Evolutionary conservation across 2,888 invertebrate species (phyloP), one percentile per base, ranked within the genome.

Genomic region (Aromia moschata): DNA sequence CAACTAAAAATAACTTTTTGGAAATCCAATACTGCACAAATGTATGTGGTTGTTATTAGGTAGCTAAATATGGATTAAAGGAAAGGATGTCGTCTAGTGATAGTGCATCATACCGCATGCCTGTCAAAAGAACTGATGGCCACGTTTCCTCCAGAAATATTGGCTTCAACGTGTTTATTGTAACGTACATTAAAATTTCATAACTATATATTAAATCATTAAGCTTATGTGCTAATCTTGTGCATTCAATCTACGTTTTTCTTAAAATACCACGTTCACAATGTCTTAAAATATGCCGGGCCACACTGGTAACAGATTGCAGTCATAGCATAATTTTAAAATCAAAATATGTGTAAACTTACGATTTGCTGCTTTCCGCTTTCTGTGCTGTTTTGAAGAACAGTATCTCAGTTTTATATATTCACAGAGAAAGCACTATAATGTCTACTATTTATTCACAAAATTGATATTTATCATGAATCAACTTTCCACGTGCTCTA

Each of bases 401-500:
- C 25, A 56, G 61, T 58, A 45, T 63, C 55, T 60, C 58, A 55
- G 47, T 33, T 49, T 51, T 18, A 31, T 36, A 44, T 60, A 62
- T 65, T 62, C 65, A 70, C 70, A 64, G 55, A 62, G 65, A 53
- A 62, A 60, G 53, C 62, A 67, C 65, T 43, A 36, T 10, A 55
- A 58, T 36, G 46, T 56, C 43, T 41, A 47, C 55, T 63, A 65
- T 61, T 63, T 56, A 58, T 54, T 54, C 49, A 59, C 56, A 65
- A 70, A 73, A 66, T 61, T 54, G 45, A 56, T 47, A 58, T 58
- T 64, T 59, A 59, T 64, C 57, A 43, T 56, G 37, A 58, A 51
- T 65, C 56, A 60, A 69, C 64, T 75, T 77, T 87, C 87, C 87
- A 88, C 88, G 87, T 87, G 87, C 87, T 86, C 84, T 83, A 85